Percentiles rank a stretch among this genome's conserved stretches.
These are phyloP conservation scores for Synergus itoensis DNA, from an alignment of 2,888 invertebrate genomes.

Conservation along the genomic window DNA sequence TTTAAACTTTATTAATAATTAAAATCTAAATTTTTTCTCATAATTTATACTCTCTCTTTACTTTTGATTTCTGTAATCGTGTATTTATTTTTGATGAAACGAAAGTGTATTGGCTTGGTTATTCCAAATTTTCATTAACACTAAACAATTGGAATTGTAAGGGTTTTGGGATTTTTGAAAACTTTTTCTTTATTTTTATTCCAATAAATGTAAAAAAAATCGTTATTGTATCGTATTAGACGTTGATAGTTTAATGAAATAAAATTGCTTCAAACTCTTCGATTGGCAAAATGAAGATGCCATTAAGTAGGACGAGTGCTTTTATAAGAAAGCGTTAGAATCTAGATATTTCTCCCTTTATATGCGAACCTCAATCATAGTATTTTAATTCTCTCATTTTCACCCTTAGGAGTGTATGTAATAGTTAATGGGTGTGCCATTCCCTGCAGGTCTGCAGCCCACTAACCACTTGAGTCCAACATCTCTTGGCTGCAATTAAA, in stretches of 20 bases:
- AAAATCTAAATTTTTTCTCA: background rate
- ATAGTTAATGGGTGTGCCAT: slow-evolving; percentile 37
- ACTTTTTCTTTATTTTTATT: background rate
- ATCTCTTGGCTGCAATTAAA: slow-evolving; percentile 41
- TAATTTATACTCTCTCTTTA: background rate
- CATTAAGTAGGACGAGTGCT: slow-evolving; percentile 4
- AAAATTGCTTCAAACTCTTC: background rate
- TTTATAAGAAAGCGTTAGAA: slow-evolving; percentile 23
- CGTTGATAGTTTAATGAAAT: background rate
- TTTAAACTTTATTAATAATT: background rate
- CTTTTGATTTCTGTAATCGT: background rate
- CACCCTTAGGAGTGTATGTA: slow-evolving; percentile 36
- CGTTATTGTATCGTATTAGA: too few relatives aligned
- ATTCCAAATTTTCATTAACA: background rate
- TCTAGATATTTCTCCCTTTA: background rate
- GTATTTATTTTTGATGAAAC: background rate
- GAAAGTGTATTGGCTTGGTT: background rate
- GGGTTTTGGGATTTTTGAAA: too few relatives aligned
- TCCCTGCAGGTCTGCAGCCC: slow-evolving; percentile 36
- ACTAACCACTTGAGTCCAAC: slow-evolving; percentile 29
- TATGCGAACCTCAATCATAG: slow-evolving; percentile 1
- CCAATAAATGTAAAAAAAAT: too few relatives aligned
- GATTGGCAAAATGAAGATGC: background rate
- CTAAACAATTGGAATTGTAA: too few relatives aligned
- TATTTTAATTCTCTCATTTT: slow-evolving; percentile 44